phyloP scores from a whole-genome alignment of 2,113 vertebrate species.

The Columbina picui region DNA sequence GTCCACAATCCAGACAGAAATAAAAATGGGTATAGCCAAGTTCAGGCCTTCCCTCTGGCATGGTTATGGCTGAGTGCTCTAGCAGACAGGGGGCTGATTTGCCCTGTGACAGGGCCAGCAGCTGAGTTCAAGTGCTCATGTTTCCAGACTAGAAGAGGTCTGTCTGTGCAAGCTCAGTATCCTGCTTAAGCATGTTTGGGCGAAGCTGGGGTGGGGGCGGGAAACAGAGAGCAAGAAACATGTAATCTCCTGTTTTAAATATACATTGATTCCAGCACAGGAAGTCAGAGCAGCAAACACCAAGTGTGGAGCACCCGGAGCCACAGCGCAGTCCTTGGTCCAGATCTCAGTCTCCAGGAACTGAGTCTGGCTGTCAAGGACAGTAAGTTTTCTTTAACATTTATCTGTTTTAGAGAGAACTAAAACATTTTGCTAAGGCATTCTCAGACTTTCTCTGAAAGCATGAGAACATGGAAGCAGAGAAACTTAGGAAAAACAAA shows the following conservation, averaged over 20 bases:
- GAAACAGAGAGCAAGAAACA: background rate
- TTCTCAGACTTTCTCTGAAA: background rate
- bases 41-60: background rate
- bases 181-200: background rate
- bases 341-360: background rate
- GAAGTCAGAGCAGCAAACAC: background rate
- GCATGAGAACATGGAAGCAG: background rate
- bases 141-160: background rate
- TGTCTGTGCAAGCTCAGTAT: background rate
- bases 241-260: background rate
- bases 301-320: background rate
- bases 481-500: background rate
- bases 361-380: background rate
- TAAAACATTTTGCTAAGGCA: background rate
- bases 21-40: fast-evolving
- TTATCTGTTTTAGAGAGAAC: background rate
- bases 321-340: fast-evolving
- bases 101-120: background rate
- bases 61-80: fast-evolving
- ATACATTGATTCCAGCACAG: background rate
- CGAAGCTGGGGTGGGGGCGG: no score
- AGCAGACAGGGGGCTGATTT: background rate
- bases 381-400: background rate
- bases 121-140: background rate
- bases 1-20: background rate